Base-by-base conservation (phyloP, 2,888 invertebrate genomes). In the Drosophila pegasa region DNA sequence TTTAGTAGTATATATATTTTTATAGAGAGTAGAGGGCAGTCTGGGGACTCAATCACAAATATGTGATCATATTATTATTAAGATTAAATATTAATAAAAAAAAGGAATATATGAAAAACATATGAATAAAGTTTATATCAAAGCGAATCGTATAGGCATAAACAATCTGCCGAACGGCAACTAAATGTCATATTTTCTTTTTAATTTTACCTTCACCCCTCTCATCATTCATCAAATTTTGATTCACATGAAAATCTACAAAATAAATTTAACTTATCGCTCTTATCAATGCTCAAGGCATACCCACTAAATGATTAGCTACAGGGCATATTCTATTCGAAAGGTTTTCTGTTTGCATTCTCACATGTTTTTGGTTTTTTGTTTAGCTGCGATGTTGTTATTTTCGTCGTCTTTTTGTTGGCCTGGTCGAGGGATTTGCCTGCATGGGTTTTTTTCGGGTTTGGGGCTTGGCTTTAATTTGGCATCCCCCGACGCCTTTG, bases 401-500 rank as follows among this genome's bases (percentile, higher is more conserved):
- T 47, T 12, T 29, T 18, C 7, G 27, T n/a, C 4, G 27, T 14
- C 14, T 35, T 37, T 6, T 61, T 71, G 56, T 63, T 61, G 64
- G 75, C 58, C 45, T 69, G 84, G 75, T 59, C 80, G 80, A 81
- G 87, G 82, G 82, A 85, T 81, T 85, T 85, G 79, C 70, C 76
- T 84, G 87, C 85, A 82, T 82, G 78, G 69, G 82, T 84, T 81
- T 72, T 69, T 62, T 67, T 64, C 14, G 61, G 79, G 67, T 62
- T 69, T 73, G 73, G 70, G 65, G 80, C 54, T 79, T 74, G 80
- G 77, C 86, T 87, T 83, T 85, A 83, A 83, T 83, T 83, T 85
- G 83, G 74, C 71, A 82, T 87, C 86, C 82, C 80, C 73, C 48
- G 84, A 40, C 67, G 61, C 58, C 45, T 55, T 58, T 68, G 71